Evolutionary conservation across 2,797 vertebrate species (phyloP), one percentile per base, ranked within the genome.

Genomic region (Cryptoblepharus egeriae): DNA sequence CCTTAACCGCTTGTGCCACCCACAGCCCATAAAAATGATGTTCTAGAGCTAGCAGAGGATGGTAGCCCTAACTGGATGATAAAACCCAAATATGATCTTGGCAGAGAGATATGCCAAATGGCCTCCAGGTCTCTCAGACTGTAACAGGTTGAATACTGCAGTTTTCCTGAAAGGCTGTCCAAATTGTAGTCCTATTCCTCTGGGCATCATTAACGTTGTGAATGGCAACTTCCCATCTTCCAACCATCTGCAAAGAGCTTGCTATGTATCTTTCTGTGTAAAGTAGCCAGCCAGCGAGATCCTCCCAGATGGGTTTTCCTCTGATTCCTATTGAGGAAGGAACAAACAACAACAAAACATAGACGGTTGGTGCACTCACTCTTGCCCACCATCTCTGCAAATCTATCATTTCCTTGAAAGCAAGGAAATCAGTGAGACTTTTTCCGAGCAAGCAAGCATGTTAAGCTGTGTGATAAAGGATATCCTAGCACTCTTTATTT

Each of bases 11-110:
- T n/a, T n/a, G n/a, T n/a, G n/a, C n/a, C n/a, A n/a, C n/a, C n/a
- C n/a, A n/a, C n/a, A n/a, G n/a, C n/a, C n/a, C n/a, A n/a, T n/a
- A n/a, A n/a, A n/a, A n/a, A n/a, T n/a, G n/a, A n/a, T n/a, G n/a
- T n/a, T n/a, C n/a, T n/a, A n/a, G n/a, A n/a, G n/a, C n/a, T n/a
- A n/a, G n/a, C n/a, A n/a, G n/a, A n/a, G n/a, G n/a, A n/a, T n/a
- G n/a, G n/a, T n/a, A n/a, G n/a, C 88, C 60, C 81, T 92, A 91
- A 90, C 75, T 93, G 63, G 83, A 86, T 65, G 79, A 81, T 67
- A 88, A 92, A 92, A 87, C 77, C 68, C 80, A 84, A 75, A 75
- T 37, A 37, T 85, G 67, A 77, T 89, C 16, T 67, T 90, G 82
- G 76, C 86, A 84, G n/a, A 72, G 30, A 64, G 2, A 74, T 81